A percentile compares a stretch with the other conserved stretches of the same genome.
Evolutionary conservation across 2,888 invertebrate genomes (phyloP).

Genomic region (Antitype chi): DNA sequence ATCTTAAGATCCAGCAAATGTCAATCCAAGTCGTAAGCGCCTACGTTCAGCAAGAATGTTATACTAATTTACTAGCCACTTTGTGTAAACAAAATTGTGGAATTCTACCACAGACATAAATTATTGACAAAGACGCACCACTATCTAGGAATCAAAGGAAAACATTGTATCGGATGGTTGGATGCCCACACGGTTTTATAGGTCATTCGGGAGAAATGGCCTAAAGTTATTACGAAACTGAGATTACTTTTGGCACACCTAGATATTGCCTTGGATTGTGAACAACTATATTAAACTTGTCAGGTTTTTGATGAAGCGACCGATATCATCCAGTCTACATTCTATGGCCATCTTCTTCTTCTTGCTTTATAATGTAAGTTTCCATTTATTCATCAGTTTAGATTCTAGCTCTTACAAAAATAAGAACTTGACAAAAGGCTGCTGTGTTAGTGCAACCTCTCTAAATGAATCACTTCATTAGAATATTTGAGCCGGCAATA

Average conservation of each 20-base stretch:
- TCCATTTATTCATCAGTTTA: neutral
- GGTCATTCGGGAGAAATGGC: slow-evolving; percentile 38
- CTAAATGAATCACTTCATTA: too few species aligned
- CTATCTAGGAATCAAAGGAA: slow-evolving; percentile 40
- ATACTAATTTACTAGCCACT: slow-evolving; percentile 50
- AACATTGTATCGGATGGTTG: slow-evolving; percentile 16
- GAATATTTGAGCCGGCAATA: neutral
- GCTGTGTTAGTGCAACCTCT: too few species aligned
- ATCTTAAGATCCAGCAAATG: neutral
- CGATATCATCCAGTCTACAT: neutral
- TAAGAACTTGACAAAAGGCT: too few species aligned
- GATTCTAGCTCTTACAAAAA: neutral
- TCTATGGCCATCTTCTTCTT: neutral
- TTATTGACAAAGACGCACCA: slow-evolving; percentile 46
- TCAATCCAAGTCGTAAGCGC: slow-evolving; percentile 28
- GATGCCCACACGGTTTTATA: slow-evolving; percentile 29
- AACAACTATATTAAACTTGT: neutral
- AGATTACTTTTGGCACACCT: slow-evolving; percentile 18
- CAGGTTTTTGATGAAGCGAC: neutral
- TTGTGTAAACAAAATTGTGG: slow-evolving; percentile 42
- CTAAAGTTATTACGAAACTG: slow-evolving; percentile 7
- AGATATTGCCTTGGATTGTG: neutral
- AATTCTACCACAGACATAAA: slow-evolving; percentile 44
- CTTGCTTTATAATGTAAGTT: neutral
- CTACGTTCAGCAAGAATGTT: slow-evolving; percentile 50